Evolutionary conservation across 2,113 vertebrate genomes (phyloP), one percentile per base, ranked within the genome.

Genomic region (Myxocyprinus asiaticus): DNA sequence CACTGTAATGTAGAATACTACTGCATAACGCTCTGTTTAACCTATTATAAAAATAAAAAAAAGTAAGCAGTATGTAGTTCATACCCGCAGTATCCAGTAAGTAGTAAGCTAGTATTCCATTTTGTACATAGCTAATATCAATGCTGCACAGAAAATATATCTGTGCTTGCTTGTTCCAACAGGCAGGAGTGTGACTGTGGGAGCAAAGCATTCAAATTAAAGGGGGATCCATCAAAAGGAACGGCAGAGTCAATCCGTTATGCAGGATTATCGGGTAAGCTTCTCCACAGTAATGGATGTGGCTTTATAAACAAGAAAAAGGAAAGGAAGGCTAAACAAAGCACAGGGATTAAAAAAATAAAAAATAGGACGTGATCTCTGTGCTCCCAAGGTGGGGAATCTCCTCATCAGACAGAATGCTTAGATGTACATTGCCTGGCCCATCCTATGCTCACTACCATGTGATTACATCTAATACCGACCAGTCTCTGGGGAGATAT

Each of bases 161-260:
- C 55, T 58, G 55, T 15, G n/a, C 14, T n/a, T 59, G 65, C 67
- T 12, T 82, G 80, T 61, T 59, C 69, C 42, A 47, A 6, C 55
- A 12, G 78, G 42, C 43, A 6, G 65, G 43, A 44, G 44, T 58
- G 55, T 48, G 64, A 56, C 10, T 72, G 69, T 53, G 69, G 42
- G 7, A 73, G 76, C 17, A 48, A 65, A n/a, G 58, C 4, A 77
- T 59, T 69, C n/a, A 56, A 73, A 83, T 85, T 62, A 71, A 48
- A 80, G 58, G 47, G 64, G 67, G 66, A 69, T 74, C 59, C 63
- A 72, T 51, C 83, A 84, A 79, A 77, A 86, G 84, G 88, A 85
- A 33, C 80, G 84, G 86, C 85, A 89, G 89, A 90, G 89, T 91
- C 90, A 88, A 92, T 92, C 89, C 87, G 91, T 92, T 90, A 90